A percentile compares a stretch with the other conserved stretches of the same genome.
phyloP scores from a whole-genome alignment of 23 tunicate species.

The Trididemnum nubilum region DNA sequence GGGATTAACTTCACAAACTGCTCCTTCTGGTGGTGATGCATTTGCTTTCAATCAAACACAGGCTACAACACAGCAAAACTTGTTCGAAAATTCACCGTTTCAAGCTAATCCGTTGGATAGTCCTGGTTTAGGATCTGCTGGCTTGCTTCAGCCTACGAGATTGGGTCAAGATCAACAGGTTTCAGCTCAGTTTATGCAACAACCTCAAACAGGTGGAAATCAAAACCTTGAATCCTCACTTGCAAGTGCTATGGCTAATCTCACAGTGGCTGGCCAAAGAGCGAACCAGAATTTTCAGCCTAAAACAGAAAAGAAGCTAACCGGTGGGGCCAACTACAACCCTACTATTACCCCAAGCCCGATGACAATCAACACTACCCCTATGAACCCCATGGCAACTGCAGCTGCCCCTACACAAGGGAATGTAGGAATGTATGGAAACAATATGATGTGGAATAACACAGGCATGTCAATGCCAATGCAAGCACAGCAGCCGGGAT shows the following conservation, averaged over 20 bases:
- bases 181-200: not conserved
- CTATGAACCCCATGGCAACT: slow-evolving; percentile 26
- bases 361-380: slow-evolving; percentile 31
- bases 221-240: slow-evolving; percentile 62
- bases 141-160: slow-evolving; percentile 47
- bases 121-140: slow-evolving; percentile 7
- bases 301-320: slow-evolving; percentile 58
- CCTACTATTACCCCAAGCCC: slow-evolving; percentile 38
- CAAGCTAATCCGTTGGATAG: not conserved
- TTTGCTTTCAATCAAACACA: slow-evolving; percentile 20
- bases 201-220: slow-evolving; percentile 16
- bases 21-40: not conserved
- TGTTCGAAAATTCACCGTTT: slow-evolving; percentile 37
- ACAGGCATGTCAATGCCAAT: not conserved
- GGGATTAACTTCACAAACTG: not conserved
- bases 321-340: slow-evolving; percentile 61
- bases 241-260: slow-evolving; percentile 66
- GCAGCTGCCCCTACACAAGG: not conserved
- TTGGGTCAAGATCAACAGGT: slow-evolving; percentile 29
- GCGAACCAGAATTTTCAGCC: slow-evolving; percentile 77
- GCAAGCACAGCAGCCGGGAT: slow-evolving; percentile 7
- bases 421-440: slow-evolving; percentile 10
- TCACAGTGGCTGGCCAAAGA: slow-evolving; percentile 55
- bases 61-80: slow-evolving; percentile 7
- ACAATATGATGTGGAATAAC: slow-evolving; percentile 20